Conservation (phyloP, 2,797 vertebrate species). For the Sarcophilus harrisii region DNA sequence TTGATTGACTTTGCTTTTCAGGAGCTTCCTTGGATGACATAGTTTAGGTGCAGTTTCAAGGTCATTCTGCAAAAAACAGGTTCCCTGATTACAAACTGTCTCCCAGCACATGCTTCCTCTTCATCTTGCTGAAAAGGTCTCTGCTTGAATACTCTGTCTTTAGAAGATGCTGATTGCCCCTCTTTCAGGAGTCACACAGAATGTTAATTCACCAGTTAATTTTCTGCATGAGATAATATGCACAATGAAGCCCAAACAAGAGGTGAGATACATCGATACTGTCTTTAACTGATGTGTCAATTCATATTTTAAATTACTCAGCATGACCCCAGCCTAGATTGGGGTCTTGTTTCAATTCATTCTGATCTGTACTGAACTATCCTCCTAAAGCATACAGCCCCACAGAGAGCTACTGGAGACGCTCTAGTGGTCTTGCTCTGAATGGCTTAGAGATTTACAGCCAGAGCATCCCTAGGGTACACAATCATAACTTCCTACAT, state of each 20-base stretch:
- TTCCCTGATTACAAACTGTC: neutral
- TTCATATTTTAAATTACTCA: slow-evolving; percentile 66
- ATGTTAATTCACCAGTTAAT: slow-evolving; percentile 78
- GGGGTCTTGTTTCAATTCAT: slow-evolving; percentile 56
- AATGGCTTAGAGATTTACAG: slow-evolving; percentile 38
- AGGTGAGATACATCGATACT: slow-evolving; percentile 40
- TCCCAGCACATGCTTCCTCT: neutral
- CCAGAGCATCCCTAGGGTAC: slow-evolving; percentile 27
- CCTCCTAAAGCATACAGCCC: slow-evolving; percentile 26
- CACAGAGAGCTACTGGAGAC: neutral
- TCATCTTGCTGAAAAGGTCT: neutral
- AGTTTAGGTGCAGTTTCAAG: neutral
- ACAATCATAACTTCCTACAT: slow-evolving; percentile 6
- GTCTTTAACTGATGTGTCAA: slow-evolving; percentile 75
- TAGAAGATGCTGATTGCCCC: slow-evolving; percentile 51
- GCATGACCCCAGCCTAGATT: slow-evolving; percentile 43
- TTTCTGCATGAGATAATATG: slow-evolving; percentile 78
- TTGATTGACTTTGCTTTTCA: neutral
- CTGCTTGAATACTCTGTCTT: neutral
- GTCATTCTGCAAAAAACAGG: neutral
- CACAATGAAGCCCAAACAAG: slow-evolving; percentile 69
- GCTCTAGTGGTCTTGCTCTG: slow-evolving; percentile 30
- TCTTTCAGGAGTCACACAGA: slow-evolving; percentile 54
- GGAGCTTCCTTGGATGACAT: neutral
- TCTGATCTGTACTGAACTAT: slow-evolving; percentile 60